Conservation (phyloP, 2,888 invertebrate species). For the Hecatera dysodea region DNA sequence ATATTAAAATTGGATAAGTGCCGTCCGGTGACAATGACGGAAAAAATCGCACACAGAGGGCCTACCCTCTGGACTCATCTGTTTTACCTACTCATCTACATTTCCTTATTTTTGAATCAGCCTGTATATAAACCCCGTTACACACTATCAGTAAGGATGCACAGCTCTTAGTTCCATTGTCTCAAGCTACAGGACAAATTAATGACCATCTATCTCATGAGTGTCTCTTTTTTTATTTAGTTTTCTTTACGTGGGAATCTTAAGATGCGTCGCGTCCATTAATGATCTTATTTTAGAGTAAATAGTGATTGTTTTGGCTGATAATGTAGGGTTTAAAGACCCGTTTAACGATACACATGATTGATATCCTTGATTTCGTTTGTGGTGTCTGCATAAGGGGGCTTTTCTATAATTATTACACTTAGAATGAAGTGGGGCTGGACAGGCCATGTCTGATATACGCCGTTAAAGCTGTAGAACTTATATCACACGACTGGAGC, state of each 20-base stretch:
- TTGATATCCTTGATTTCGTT: conserved; percentile 9
- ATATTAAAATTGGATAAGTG: no score
- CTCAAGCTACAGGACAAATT: conserved; percentile 83
- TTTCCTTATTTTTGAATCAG: conserved; percentile 45
- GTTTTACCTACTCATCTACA: neutral
- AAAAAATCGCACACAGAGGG: no score
- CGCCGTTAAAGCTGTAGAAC: no score
- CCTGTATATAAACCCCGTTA: conserved; percentile 75
- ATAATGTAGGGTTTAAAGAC: conserved; percentile 11
- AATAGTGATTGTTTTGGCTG: conserved; percentile 45
- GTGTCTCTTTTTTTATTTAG: conserved; percentile 70
- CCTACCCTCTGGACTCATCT: no score
- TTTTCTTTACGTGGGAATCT: conserved; percentile 65
- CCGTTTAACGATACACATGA: conserved; percentile 16
- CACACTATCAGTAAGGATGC: conserved; percentile 77
- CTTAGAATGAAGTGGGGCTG: neutral
- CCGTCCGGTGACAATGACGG: no score
- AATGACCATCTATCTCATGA: conserved; percentile 80
- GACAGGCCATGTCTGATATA: no score
- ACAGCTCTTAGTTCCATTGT: conserved; percentile 83
- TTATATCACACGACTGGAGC: no score
- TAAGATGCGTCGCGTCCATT: conserved; percentile 47
- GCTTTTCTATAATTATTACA: no score
- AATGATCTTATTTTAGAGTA: conserved; percentile 55
- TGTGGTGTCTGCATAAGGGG: neutral